phyloP scores from a whole-genome alignment of 2,113 vertebrate species.

The Ceuthmochares aereus region DNA sequence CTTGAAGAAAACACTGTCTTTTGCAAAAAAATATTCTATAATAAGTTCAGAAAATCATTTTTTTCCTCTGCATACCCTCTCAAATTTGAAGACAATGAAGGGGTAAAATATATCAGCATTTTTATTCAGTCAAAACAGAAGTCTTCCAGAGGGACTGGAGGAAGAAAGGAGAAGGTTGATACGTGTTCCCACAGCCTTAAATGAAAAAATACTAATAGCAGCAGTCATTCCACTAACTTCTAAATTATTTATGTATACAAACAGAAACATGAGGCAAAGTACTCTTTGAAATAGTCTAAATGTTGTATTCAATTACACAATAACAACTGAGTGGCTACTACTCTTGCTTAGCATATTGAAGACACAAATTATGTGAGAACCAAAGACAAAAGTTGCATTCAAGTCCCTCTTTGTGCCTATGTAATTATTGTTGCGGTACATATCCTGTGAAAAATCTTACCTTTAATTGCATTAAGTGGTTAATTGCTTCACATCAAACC shows the following conservation, averaged over 20 bases:
- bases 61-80: background rate
- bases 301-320: background rate
- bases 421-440: background rate
- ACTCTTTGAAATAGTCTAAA: background rate
- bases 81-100: background rate
- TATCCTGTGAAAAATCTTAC: background rate
- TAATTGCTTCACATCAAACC: conserved; percentile 13
- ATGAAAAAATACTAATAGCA: background rate
- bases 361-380: background rate
- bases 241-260: background rate
- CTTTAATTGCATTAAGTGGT: background rate
- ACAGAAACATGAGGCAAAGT: background rate
- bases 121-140: background rate
- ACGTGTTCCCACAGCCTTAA: background rate
- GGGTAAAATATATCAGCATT: background rate
- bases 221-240: background rate
- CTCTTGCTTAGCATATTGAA: background rate
- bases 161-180: background rate
- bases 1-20: background rate
- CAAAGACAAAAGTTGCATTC: background rate
- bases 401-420: background rate
- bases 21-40: background rate
- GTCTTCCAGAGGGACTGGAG: background rate
- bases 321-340: background rate
- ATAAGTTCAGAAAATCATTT: background rate